A percentile compares a stretch with the other conserved stretches of the same genome.
Conservation (phyloP, 2,888 invertebrate genomes). For the Heteromyza rotundicornis region DNA sequence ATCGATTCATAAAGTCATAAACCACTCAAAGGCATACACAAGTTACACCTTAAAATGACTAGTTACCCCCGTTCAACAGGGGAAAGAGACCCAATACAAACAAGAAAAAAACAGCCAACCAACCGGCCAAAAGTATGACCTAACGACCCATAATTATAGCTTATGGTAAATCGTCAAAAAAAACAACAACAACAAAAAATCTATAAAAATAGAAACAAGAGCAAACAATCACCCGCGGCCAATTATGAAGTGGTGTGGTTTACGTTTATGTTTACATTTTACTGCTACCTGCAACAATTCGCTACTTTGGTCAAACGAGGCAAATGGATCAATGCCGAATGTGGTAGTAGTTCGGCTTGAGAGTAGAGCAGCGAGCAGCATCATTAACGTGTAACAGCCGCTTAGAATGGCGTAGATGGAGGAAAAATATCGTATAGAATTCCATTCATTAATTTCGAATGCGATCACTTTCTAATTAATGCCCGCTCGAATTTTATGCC, state of each 20-base stretch:
- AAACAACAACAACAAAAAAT: slow-evolving; percentile 17
- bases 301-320: not conserved
- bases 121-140: slow-evolving; percentile 5
- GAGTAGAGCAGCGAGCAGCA: too few species aligned
- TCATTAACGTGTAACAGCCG: too few species aligned
- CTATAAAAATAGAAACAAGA: slow-evolving; percentile 3
- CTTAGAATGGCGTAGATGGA: too few species aligned
- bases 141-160: slow-evolving; percentile 37
- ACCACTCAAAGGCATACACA: too few species aligned
- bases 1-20: too few species aligned
- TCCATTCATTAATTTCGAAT: slow-evolving; percentile 1
- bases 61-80: too few species aligned
- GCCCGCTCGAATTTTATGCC: not conserved
- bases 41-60: too few species aligned
- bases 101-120: not conserved
- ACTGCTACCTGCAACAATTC: not conserved
- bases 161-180: slow-evolving; percentile 27
- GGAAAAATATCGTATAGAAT: too few species aligned
- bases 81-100: not conserved
- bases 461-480: slow-evolving; percentile 33
- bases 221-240: slow-evolving; percentile 13
- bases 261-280: too few species aligned
- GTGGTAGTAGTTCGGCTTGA: too few species aligned
- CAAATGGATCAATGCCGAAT: not conserved
- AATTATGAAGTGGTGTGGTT: not conserved